Percentiles rank a stretch among this genome's conserved stretches.
Conservation (phyloP, 2,113 vertebrate genomes). For the Xiphophorus hellerii region DNA sequence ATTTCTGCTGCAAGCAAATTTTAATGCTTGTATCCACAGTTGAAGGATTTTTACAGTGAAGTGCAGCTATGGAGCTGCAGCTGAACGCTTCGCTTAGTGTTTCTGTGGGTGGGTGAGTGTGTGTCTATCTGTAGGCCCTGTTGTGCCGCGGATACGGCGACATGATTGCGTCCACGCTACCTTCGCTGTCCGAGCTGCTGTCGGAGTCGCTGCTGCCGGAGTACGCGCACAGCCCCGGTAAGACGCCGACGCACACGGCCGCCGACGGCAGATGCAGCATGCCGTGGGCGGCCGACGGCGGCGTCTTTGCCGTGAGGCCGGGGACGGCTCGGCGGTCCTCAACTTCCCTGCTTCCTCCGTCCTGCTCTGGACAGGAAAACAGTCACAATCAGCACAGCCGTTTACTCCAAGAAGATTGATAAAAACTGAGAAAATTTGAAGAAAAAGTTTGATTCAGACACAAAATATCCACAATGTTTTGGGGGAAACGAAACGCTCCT, state of each 20-base stretch:
- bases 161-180: constrained; percentile 90
- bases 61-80: background rate
- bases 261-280: constrained; percentile 90
- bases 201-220: constrained; percentile 97
- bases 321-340: constrained; percentile 25
- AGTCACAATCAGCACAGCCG: background rate
- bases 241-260: constrained; percentile 93
- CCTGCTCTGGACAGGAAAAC: constrained; percentile 67
- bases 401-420: background rate
- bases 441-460: background rate
- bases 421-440: too few species aligned
- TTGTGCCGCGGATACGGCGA: constrained; percentile 65
- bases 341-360: constrained; percentile 48
- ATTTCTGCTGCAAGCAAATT: too few species aligned
- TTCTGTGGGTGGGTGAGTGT: constrained; percentile 34
- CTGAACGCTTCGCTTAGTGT: constrained; percentile 23
- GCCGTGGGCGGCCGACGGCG: constrained; percentile 53
- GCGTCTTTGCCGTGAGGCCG: constrained; percentile 33
- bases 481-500: too few species aligned
- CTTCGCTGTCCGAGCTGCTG: constrained; percentile 97
- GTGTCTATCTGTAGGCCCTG: constrained; percentile 78
- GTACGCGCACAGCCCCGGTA: constrained; percentile 92
- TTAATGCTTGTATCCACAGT: too few species aligned
- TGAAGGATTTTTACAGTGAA: too few species aligned
- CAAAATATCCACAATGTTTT: too few species aligned